A percentile compares a stretch with the other conserved stretches of the same genome.
phyloP scores from a whole-genome alignment of 92 coral and sea anemone genomes.

The Hydrozoanthus gracilis region DNA sequence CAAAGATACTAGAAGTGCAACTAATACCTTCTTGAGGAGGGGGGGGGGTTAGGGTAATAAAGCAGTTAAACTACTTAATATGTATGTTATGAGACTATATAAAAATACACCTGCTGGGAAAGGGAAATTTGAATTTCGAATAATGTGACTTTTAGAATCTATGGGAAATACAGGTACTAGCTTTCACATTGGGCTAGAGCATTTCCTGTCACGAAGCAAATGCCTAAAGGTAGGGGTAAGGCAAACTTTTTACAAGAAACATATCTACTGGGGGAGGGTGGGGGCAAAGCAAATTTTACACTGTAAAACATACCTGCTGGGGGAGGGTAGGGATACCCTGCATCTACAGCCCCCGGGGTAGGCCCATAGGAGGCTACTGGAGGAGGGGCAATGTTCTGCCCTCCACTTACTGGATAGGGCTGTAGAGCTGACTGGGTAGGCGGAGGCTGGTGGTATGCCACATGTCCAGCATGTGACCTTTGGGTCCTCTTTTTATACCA shows the following conservation, averaged over 20 bases:
- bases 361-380: slow-evolving; percentile 40
- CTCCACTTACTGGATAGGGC: slow-evolving; percentile 37
- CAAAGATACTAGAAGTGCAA: too few species aligned
- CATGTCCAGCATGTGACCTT: not conserved
- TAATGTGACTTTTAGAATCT: too few species aligned
- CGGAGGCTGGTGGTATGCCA: slow-evolving; percentile 11
- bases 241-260: not conserved
- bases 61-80: too few species aligned
- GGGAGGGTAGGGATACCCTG: slow-evolving; percentile 43
- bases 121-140: too few species aligned
- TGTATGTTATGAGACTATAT: too few species aligned
- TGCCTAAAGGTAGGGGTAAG: slow-evolving; percentile 7
- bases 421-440: slow-evolving; percentile 1
- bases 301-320: slow-evolving; percentile 29
- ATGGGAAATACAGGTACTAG: too few species aligned
- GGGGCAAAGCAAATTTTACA: not conserved
- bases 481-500: not conserved
- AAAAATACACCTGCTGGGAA: too few species aligned
- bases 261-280: slow-evolving; percentile 39
- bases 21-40: too few species aligned
- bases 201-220: too few species aligned
- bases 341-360: slow-evolving; percentile 32
- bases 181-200: too few species aligned
- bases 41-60: too few species aligned
- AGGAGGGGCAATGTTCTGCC: slow-evolving; percentile 29